These are phyloP conservation scores for Ochropacha duplaris DNA, from an alignment of 2,888 invertebrate genomes.

Conservation along the genomic window DNA sequence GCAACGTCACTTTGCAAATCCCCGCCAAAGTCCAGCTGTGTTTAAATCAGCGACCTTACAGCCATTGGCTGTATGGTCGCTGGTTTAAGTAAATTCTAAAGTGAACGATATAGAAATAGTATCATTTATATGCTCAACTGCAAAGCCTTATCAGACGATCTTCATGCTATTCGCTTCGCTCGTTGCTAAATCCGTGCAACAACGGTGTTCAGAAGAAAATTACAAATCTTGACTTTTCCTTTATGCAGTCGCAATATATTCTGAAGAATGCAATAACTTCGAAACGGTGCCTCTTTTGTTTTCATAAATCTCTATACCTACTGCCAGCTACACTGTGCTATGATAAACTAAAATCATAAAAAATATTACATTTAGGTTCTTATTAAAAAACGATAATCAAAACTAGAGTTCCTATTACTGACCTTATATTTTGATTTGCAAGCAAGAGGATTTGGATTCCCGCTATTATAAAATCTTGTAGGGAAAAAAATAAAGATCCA, in stretches of 20 bases:
- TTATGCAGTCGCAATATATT: neutral
- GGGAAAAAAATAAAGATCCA: no score
- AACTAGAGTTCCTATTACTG: neutral
- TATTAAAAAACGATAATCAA: neutral
- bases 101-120: neutral
- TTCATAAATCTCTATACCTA: no score
- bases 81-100: neutral
- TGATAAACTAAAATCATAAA: no score
- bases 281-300: neutral
- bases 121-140: conserved; percentile 5
- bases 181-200: conserved; percentile 9
- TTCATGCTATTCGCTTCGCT: conserved; percentile 34
- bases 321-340: no score
- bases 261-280: neutral
- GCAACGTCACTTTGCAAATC: no score
- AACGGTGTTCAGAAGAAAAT: neutral
- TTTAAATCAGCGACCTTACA: no score
- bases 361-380: neutral
- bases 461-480: no score
- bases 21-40: no score
- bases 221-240: neutral
- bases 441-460: no score
- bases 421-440: no score
- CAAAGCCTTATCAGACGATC: conserved; percentile 34
- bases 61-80: no score